Percentiles rank a stretch among this genome's conserved stretches.
These are phyloP conservation scores for Hyalella azteca DNA, from an alignment of 2,888 invertebrate species.

Conservation along the genomic window DNA sequence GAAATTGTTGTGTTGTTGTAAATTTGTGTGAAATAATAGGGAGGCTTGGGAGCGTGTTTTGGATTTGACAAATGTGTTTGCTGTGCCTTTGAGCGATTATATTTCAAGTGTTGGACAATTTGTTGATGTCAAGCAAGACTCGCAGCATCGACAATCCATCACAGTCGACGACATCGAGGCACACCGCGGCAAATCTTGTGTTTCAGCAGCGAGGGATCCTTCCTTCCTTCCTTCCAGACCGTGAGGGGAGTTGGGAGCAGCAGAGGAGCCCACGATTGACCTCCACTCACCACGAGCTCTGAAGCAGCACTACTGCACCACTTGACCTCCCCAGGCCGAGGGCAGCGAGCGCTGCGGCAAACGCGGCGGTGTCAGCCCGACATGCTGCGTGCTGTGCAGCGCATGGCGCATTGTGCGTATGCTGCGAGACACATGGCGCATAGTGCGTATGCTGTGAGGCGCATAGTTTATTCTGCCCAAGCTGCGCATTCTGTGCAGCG, in stretches of 20 bases:
- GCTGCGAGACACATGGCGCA: neutral
- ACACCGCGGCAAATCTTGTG: neutral
- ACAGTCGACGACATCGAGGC: neutral
- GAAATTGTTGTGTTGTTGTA: too few relatives aligned
- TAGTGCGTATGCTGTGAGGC: neutral
- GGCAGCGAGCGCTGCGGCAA: neutral
- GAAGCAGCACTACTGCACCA: constrained; percentile 11
- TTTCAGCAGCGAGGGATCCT: neutral
- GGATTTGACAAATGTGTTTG: too few relatives aligned
- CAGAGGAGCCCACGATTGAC: neutral
- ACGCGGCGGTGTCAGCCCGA: neutral
- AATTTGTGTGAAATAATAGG: too few relatives aligned
- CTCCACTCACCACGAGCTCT: neutral
- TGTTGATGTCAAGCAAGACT: neutral
- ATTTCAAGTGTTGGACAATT: too few relatives aligned
- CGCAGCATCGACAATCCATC: neutral
- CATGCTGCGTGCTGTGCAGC: neutral
- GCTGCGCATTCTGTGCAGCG: too few relatives aligned
- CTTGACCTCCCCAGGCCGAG: neutral
- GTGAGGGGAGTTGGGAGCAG: neutral
- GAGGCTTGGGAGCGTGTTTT: too few relatives aligned
- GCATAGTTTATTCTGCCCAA: neutral
- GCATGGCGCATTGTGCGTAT: neutral
- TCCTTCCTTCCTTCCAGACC: constrained; percentile 2
- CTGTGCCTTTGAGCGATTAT: too few relatives aligned